Conservation (phyloP, 2,797 vertebrate genomes). For the Alosa sapidissima region DNA sequence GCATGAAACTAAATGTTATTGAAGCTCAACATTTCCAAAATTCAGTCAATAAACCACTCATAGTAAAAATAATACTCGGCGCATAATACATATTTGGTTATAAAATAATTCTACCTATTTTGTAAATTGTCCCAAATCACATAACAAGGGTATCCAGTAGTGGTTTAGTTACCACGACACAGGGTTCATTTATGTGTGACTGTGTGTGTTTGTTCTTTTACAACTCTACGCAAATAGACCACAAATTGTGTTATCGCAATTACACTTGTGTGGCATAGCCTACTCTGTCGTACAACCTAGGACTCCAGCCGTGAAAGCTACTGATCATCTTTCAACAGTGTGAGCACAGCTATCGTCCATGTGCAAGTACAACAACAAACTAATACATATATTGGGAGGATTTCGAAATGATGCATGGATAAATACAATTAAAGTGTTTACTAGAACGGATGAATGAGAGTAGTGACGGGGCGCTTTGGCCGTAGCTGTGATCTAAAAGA, state of each 20-base stretch:
- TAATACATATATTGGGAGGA: background rate
- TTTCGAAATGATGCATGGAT: background rate
- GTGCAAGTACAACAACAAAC: background rate
- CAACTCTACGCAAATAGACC: constrained; percentile 35
- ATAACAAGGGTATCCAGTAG: background rate
- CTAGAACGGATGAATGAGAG: constrained; percentile 33
- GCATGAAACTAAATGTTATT: constrained; percentile 1
- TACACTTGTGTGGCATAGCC: constrained; percentile 31
- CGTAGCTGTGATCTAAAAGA: background rate
- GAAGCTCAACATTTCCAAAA: background rate
- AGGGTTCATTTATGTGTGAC: constrained; percentile 7
- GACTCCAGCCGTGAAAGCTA: constrained; percentile 8
- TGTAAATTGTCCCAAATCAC: background rate
- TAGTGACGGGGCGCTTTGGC: background rate
- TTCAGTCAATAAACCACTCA: background rate
- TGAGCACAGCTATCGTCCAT: background rate
- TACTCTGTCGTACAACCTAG: constrained; percentile 3
- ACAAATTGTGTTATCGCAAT: constrained; percentile 32
- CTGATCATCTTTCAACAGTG: constrained; percentile 1
- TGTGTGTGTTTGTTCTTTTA: constrained; percentile 36
- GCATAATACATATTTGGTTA: constrained; percentile 17
- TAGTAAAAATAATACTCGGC: background rate
- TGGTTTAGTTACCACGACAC: constrained; percentile 16
- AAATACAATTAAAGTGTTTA: constrained; percentile 3
- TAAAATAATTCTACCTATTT: constrained; percentile 3